phyloP scores from a whole-genome alignment of 2,113 vertebrate species.

The Mionectes macconnelli region DNA sequence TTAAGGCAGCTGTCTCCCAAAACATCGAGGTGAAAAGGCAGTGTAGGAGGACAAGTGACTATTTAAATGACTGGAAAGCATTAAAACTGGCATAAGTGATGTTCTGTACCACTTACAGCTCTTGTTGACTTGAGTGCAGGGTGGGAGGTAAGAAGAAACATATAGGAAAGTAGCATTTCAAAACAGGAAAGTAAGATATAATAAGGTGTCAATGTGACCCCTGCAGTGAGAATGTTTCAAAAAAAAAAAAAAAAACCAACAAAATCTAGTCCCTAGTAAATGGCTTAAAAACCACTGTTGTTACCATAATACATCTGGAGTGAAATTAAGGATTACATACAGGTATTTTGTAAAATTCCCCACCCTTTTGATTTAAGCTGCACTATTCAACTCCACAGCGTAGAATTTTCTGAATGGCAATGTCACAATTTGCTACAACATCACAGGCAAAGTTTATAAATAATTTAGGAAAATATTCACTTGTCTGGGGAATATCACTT shows the following conservation, averaged over 20 bases:
- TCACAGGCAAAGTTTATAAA: neutral
- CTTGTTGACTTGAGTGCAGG: neutral
- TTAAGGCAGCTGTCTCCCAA: neutral
- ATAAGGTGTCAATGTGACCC: neutral
- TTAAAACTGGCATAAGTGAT: neutral
- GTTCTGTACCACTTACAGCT: neutral
- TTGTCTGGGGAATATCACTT: neutral
- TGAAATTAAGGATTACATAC: conserved; percentile 33
- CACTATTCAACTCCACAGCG: neutral
- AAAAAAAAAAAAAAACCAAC: neutral
- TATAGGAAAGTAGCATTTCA: neutral
- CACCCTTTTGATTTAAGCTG: neutral
- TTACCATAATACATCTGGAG: neutral
- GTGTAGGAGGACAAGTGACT: neutral
- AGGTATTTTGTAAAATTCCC: neutral
- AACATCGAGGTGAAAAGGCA: neutral
- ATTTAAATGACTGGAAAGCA: neutral
- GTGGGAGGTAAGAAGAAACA: neutral
- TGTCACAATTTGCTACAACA: neutral
- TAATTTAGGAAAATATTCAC: neutral
- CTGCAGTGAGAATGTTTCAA: neutral
- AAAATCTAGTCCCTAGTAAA: neutral
- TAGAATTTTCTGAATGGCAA: conserved; percentile 49
- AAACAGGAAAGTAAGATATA: neutral
- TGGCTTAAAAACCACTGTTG: neutral